Evolutionary conservation across 1,140 invertebrate species (phyloP).

Genomic region (Temnothorax nylanderi): DNA sequence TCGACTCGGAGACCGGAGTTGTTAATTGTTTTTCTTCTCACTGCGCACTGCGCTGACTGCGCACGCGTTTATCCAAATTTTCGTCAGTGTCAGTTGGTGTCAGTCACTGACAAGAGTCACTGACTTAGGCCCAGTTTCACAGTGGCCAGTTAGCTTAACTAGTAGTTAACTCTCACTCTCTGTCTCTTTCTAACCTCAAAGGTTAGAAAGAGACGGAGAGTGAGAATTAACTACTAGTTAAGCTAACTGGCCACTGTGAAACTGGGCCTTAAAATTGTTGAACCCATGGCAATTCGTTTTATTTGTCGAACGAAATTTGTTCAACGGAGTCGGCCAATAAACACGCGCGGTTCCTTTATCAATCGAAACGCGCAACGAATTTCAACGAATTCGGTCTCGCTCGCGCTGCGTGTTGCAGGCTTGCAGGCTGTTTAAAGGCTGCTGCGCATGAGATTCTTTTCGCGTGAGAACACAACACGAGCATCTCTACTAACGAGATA

Average conservation of each 20-base stretch:
- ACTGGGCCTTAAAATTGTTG: not conserved
- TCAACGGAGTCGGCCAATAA: not conserved
- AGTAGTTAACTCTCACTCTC: too few relatives aligned
- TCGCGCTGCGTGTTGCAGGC: not conserved
- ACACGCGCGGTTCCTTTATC: not conserved
- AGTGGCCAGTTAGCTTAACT: too few relatives aligned
- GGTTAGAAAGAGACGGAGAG: too few relatives aligned
- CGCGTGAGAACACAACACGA: not conserved
- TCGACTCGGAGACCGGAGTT: not conserved
- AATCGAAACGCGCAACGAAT: not conserved
- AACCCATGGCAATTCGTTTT: not conserved
- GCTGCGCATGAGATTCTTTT: not conserved
- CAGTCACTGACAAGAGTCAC: not conserved
- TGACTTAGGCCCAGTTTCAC: too few relatives aligned
- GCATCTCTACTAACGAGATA: not conserved
- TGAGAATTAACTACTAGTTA: too few relatives aligned
- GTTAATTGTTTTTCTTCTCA: not conserved
- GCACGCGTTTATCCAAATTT: not conserved
- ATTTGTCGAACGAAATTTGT: not conserved
- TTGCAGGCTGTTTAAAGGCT: not conserved
- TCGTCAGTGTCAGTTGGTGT: too few relatives aligned
- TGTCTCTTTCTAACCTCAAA: too few relatives aligned
- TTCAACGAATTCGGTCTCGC: not conserved
- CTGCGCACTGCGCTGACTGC: not conserved
- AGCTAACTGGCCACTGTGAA: too few relatives aligned